Base-by-base conservation (phyloP, 2,113 vertebrate species). In the Epinephelus moara region DNA sequence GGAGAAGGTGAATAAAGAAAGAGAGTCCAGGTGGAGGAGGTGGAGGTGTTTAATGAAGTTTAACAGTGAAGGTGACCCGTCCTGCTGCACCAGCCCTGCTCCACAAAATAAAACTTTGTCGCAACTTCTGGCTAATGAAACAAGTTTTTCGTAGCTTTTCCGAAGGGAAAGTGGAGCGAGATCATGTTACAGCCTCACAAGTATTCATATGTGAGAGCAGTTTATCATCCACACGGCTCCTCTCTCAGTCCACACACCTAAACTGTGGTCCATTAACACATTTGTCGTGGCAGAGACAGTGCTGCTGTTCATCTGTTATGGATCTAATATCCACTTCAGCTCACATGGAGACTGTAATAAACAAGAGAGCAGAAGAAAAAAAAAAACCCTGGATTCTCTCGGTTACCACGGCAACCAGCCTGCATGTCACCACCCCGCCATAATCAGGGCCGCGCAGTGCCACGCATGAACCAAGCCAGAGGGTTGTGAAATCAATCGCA, bases 391-490 rank as follows among this genome's bases (percentile, higher is more conserved):
- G 37, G 33, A 45, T 25, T 62, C 18, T 66, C 21, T 15, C 0
- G 40, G 85, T 89, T 81, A 81, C 80, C 72, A 47, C 21, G 68
- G 86, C 55, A 82, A 86, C 88, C 80, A 5, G 42, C 50, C 15
- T 27, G 64, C 45, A 25, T 47, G 69, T 82, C 40, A 74, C 67
- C 80, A 69, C 72, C 83, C 64, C 42, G 42, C 42, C 56, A 37
- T 85, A 75, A 72, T 81, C 64, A 75, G 50, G 25, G n/a, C 60
- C 1, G 1, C 25, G 8, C 25, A 1, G 50, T 15, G 56, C 52
- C 25, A 49, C 25, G 11, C 64, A 19, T 47, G 33, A 67, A 60
- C 52, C 13, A 17, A 27, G 3, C 33, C 61, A 14, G 1, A 57
- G 57, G 70, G 59, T 66, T 53, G 49, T 18, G 21, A 27, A 37